phyloP scores from a whole-genome alignment of 2,888 invertebrate species.

The Hyles lineata region DNA sequence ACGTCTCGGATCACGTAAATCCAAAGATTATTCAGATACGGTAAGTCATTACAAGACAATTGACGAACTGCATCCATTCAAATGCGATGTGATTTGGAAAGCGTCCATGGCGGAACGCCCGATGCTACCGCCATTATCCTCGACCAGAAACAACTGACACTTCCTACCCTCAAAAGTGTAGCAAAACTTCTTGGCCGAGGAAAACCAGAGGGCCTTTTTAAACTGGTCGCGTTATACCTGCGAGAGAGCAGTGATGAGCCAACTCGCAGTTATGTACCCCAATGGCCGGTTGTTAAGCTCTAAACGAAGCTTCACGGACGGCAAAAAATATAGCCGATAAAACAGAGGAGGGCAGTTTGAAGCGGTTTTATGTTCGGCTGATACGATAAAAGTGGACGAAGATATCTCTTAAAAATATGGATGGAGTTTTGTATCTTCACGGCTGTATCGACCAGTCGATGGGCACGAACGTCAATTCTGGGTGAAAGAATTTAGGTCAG shows the following conservation, averaged over 20 bases:
- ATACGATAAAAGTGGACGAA: conserved; percentile 43
- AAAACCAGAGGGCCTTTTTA: conserved; percentile 51
- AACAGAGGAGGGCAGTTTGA: conserved; percentile 50
- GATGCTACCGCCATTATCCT: conserved; percentile 60
- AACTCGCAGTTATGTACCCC: conserved; percentile 70
- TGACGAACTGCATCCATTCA: conserved; percentile 72
- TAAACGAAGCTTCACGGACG: conserved; percentile 63
- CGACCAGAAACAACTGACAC: conserved; percentile 59
- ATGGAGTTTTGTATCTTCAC: conserved; percentile 12
- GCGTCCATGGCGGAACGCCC: conserved; percentile 65
- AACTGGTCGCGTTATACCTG: conserved; percentile 66
- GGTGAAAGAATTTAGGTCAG: background rate
- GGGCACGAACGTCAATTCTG: background rate
- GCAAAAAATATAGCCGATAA: conserved; percentile 61
- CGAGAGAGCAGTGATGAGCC: conserved; percentile 71
- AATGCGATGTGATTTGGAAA: conserved; percentile 78
- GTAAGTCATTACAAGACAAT: conserved; percentile 69
- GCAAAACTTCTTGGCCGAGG: conserved; percentile 43
- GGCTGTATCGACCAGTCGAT: background rate
- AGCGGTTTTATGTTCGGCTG: conserved; percentile 46
- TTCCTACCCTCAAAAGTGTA: conserved; percentile 41
- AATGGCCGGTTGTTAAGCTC: conserved; percentile 72
- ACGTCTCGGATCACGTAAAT: conserved; percentile 4
- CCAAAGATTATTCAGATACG: conserved; percentile 41
- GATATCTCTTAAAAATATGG: conserved; percentile 30